A percentile compares a stretch with the other conserved stretches of the same genome.
phyloP scores from a whole-genome alignment of 2,797 vertebrate species.

The Iguana delicatissima region DNA sequence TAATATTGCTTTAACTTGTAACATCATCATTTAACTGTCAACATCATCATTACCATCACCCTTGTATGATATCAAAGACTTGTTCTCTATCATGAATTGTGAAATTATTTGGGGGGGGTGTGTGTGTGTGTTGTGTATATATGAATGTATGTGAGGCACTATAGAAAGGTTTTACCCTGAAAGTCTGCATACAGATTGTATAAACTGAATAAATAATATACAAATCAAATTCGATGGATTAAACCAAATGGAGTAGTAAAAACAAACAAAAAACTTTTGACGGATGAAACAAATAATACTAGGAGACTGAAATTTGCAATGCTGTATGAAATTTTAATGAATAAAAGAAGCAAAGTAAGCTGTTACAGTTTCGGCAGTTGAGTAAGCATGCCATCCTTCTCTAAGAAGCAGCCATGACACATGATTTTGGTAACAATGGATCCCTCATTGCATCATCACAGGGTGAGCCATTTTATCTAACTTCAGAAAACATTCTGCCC shows the following conservation, averaged over 20 bases:
- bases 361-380: not conserved
- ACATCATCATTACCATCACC: no score
- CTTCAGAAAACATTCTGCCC: not conserved
- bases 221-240: not conserved
- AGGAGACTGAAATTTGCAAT: not conserved
- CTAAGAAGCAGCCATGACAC: not conserved
- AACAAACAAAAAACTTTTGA: not conserved
- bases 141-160: not conserved
- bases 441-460: not conserved
- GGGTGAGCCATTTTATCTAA: no score
- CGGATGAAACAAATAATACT: not conserved
- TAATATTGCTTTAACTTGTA: no score
- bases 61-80: no score
- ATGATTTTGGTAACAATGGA: not conserved
- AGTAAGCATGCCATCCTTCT: not conserved
- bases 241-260: not conserved
- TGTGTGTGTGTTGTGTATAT: not conserved
- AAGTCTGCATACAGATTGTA: no score
- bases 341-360: not conserved
- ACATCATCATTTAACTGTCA: no score
- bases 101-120: no score
- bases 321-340: not conserved
- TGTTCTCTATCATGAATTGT: no score
- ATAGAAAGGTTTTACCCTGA: not conserved
- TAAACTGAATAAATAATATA: no score